Conservation (phyloP, 2,113 vertebrate species). For the Anolis sagrei region DNA sequence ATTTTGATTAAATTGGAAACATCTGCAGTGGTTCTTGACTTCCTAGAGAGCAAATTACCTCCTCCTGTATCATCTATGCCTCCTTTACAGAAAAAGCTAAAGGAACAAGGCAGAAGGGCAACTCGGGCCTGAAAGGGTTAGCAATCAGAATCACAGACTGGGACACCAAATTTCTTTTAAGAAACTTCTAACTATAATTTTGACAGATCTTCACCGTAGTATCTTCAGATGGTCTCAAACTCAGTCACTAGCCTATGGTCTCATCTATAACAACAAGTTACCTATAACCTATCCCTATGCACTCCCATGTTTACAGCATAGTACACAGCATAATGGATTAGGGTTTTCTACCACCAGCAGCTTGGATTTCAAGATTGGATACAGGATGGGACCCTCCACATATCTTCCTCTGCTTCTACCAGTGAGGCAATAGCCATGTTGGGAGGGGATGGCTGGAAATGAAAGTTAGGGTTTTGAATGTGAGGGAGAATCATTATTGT, state of each 20-base stretch:
- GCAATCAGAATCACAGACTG: too few species aligned
- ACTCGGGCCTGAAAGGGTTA: not conserved
- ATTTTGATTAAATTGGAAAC: not conserved
- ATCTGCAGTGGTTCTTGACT: not conserved
- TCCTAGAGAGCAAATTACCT: not conserved
- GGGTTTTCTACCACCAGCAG: not conserved
- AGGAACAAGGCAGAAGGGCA: not conserved
- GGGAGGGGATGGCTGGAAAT: too few species aligned
- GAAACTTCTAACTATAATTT: not conserved
- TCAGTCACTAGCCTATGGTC: not conserved
- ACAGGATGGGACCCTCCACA: too few species aligned
- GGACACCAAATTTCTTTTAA: not conserved
- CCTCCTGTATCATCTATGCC: not conserved
- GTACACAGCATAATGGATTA: not conserved
- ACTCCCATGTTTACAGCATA: not conserved
- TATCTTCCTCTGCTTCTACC: too few species aligned
- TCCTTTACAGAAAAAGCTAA: not conserved
- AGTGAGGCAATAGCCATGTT: too few species aligned
- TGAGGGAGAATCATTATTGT: too few species aligned
- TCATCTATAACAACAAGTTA: too few species aligned
- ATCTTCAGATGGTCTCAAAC: not conserved
- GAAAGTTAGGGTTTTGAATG: too few species aligned
- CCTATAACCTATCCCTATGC: not conserved
- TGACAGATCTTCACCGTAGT: not conserved
- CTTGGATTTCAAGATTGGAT: too few species aligned